Conservation (phyloP, 2,888 invertebrate species). For the Andrena flavipes region DNA sequence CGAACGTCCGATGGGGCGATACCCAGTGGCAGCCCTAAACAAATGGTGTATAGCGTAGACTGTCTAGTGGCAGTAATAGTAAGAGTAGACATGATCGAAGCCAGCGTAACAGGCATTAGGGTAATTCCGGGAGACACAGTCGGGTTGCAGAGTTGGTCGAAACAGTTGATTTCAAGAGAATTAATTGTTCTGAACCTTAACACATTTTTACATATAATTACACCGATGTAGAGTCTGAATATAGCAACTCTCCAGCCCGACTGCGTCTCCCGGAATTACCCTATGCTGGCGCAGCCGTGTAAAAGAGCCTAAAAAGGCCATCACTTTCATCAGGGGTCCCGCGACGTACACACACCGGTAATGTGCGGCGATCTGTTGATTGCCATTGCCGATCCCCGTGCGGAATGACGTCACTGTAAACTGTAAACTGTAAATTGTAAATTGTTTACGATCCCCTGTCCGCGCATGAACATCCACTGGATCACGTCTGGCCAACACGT, state of each 20-base stretch:
- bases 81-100: too few relatives aligned
- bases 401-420: constrained; percentile 32
- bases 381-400: constrained; percentile 43
- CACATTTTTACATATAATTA: too few relatives aligned
- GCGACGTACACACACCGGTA: constrained; percentile 5
- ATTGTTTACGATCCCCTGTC: not conserved
- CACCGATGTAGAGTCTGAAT: too few relatives aligned
- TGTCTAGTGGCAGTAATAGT: not conserved
- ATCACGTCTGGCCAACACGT: constrained; percentile 10
- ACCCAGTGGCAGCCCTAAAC: not conserved
- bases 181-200: too few relatives aligned
- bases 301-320: constrained; percentile 9
- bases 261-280: too few relatives aligned
- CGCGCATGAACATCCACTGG: not conserved
- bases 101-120: too few relatives aligned
- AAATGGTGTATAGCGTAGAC: not conserved
- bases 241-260: too few relatives aligned
- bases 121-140: too few relatives aligned
- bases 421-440: constrained; percentile 43
- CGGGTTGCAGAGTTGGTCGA: too few relatives aligned
- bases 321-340: too few relatives aligned
- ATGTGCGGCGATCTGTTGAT: constrained; percentile 50
- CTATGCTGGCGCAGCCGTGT: too few relatives aligned
- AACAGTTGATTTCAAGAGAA: too few relatives aligned
- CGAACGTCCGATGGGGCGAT: not conserved